Base-by-base conservation (phyloP, 2,113 vertebrate genomes). In the Telmatochromis bifrenatus region DNA sequence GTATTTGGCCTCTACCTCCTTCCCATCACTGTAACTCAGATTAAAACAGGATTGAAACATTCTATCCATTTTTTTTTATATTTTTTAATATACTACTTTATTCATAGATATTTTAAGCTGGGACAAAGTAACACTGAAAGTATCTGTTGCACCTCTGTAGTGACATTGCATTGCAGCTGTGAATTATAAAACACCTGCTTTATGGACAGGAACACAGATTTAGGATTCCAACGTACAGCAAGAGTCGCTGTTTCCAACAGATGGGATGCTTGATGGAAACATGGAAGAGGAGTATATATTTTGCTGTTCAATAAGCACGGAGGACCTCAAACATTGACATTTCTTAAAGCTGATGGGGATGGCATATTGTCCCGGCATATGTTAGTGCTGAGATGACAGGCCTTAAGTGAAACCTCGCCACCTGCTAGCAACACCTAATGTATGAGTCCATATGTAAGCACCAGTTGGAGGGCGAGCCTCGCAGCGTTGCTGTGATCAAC, bases 291-390 rank as follows among this genome's bases (percentile, higher is more conserved):
- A 42, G 13, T 26, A 75, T 62, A 54, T 15, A 33, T 81, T 79
- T 77, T 37, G 26, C 89, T 31, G 39, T 39, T 84, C 28, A 79
- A 4, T 81, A 47, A 83, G 82, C 79, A 15, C 1, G 1, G 12
- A 51, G 49, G n/a, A 45, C 79, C 55, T 45, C 1, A 1, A 83
- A 80, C 13, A 3, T 62, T 39, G 6, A 28, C 17, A 58, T 26
- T 47, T 37, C 60, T 8, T 17, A 3, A 7, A 62, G 70, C 37
- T 33, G 45, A 79, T 47, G 51, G 28, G 58, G 8, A 5, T 15
- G 23, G 65, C 90, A 92, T 92, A 89, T 88, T 94, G 89, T 84
- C 23, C 42, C 79, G 79, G 68, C 92, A 93, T 92, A 91, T 92
- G 94, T 82, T 88, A 31, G 37, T 12, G 7, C 33, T 51, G 26